Evolutionary conservation across 92 coral and sea anemone species (phyloP).

Genomic region (Chrysogorgia sp.): DNA sequence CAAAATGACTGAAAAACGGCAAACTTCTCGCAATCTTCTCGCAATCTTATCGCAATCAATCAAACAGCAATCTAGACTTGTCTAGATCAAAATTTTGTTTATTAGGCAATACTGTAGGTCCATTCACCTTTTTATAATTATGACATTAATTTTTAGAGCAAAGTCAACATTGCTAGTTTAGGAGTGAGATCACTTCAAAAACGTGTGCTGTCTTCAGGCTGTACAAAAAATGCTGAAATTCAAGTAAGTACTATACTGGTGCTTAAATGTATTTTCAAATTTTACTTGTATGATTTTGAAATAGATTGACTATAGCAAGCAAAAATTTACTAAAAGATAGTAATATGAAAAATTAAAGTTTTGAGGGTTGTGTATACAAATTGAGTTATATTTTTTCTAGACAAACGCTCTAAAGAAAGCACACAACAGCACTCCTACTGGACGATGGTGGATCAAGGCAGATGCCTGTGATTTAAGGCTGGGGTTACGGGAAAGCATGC

Average conservation of each 20-base stretch:
- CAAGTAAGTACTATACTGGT: constrained; percentile 31
- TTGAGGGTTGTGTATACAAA: no score
- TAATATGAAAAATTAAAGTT: no score
- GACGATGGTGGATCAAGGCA: constrained; percentile 61
- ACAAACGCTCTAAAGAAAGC: constrained; percentile 26
- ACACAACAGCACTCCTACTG: constrained; percentile 36
- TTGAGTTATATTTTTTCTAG: not conserved
- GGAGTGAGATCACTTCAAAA: constrained; percentile 49
- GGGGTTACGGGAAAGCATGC: constrained; percentile 49
- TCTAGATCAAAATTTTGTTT: not conserved
- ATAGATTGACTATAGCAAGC: not conserved
- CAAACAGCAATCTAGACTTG: not conserved
- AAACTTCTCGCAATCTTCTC: no score
- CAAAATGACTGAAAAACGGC: no score
- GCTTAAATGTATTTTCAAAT: not conserved
- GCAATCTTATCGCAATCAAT: no score
- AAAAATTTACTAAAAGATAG: not conserved
- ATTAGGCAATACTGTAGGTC: not conserved
- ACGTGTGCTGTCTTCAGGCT: constrained; percentile 40
- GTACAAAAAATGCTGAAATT: constrained; percentile 44
- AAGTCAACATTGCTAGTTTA: constrained; percentile 53
- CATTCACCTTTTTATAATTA: no score
- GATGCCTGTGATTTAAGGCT: constrained; percentile 51
- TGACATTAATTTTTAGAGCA: constrained; percentile 38
- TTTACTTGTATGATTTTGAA: no score